phyloP scores from a whole-genome alignment of 2,888 invertebrate genomes.

The Protophormia terraenovae region DNA sequence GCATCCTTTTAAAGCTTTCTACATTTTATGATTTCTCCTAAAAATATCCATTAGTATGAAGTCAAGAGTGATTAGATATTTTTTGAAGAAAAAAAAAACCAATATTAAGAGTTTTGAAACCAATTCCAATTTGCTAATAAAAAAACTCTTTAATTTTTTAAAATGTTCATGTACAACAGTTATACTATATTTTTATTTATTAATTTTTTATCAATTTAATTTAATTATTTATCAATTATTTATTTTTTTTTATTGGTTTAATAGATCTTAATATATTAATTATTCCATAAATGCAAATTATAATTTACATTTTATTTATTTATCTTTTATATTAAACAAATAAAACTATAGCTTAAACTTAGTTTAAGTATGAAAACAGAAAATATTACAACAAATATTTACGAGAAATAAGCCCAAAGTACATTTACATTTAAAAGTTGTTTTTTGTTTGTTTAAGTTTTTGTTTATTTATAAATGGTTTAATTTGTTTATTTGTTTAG shows the following conservation, averaged over 20 bases:
- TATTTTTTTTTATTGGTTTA: neutral
- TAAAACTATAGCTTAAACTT: neutral
- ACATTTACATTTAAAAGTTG: neutral
- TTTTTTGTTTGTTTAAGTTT: neutral
- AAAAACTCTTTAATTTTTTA: neutral
- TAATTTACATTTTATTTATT: neutral
- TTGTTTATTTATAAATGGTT: neutral
- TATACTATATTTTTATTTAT: conserved; percentile 27
- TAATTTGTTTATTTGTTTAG: neutral
- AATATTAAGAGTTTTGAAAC: too few species aligned
- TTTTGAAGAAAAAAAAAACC: too few species aligned
- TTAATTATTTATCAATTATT: neutral
- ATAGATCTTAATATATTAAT: neutral
- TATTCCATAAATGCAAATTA: conserved; percentile 26
- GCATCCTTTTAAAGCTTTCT: too few species aligned
- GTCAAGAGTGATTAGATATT: too few species aligned
- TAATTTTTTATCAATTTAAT: neutral
- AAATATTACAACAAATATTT: neutral
- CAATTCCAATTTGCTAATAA: too few species aligned
- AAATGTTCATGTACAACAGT: conserved; percentile 21
- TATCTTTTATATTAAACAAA: neutral
- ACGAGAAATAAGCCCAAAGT: neutral
- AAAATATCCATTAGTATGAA: too few species aligned
- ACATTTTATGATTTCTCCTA: too few species aligned
- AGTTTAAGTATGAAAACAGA: neutral